These are phyloP conservation scores for Hirundichthys speculiger DNA, from an alignment of 2,113 vertebrate genomes.

Conservation along the genomic window DNA sequence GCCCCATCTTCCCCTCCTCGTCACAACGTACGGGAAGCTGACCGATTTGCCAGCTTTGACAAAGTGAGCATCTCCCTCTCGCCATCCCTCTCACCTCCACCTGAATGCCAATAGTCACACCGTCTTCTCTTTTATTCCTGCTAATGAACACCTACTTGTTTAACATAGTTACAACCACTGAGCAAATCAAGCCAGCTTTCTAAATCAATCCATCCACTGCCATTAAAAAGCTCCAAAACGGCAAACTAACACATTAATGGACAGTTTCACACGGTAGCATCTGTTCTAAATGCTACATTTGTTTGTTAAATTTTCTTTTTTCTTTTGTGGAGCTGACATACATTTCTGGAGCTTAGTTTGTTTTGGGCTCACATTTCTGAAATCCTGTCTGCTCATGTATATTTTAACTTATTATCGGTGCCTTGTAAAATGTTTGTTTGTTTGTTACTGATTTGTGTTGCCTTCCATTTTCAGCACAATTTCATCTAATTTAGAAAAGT, in stretches of 20 bases:
- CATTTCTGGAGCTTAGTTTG: conserved; percentile 12
- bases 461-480: conserved; percentile 8
- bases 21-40: conserved; percentile 85
- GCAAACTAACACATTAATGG: too few relatives aligned
- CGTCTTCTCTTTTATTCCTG: conserved; percentile 25
- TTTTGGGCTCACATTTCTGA: neutral
- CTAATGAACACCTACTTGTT: conserved; percentile 23
- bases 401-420: conserved; percentile 20
- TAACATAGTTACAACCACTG: conserved; percentile 2
- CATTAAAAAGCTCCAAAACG: conserved; percentile 18
- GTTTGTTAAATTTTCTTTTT: too few relatives aligned
- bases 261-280: too few relatives aligned
- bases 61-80: conserved; percentile 92
- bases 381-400: conserved; percentile 30
- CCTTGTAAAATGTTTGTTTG: conserved; percentile 34
- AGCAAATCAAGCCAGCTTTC: conserved; percentile 42
- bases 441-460: conserved; percentile 16
- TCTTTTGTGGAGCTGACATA: neutral
- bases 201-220: conserved; percentile 69
- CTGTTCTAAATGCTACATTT: too few relatives aligned
- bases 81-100: conserved; percentile 71
- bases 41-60: conserved; percentile 97
- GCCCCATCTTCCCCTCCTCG: conserved; percentile 88
- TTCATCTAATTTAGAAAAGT: too few relatives aligned
- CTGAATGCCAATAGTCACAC: conserved; percentile 70